Percentiles rank a stretch among this genome's conserved stretches.
phyloP scores from a whole-genome alignment of 2,888 invertebrate species.

The Epistrophella euchroma region DNA sequence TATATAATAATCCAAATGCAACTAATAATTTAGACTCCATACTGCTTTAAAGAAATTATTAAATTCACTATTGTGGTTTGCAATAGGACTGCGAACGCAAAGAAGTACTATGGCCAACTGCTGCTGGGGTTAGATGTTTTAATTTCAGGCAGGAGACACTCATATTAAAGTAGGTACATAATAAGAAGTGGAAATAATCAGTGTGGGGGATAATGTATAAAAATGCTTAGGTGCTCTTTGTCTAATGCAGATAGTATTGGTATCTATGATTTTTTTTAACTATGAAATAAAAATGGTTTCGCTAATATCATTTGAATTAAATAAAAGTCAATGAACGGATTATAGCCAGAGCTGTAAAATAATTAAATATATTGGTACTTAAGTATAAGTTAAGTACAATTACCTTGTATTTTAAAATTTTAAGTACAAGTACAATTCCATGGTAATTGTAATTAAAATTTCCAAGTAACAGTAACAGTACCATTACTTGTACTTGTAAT shows the following conservation, averaged over 20 bases:
- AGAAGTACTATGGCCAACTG: conserved; percentile 60
- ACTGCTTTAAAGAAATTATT: neutral
- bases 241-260: conserved; percentile 1
- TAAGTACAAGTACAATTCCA: no score
- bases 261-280: neutral
- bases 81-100: conserved; percentile 43
- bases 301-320: neutral
- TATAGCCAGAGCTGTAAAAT: no score
- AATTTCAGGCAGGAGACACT: conserved; percentile 44
- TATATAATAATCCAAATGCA: conserved; percentile 45
- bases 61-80: conserved; percentile 12
- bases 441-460: no score
- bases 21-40: conserved; percentile 49
- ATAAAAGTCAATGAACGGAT: neutral
- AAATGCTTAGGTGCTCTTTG: neutral
- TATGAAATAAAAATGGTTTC: conserved; percentile 1
- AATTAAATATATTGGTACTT: neutral
- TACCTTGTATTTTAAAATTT: no score
- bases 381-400: no score
- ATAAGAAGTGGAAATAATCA: conserved; percentile 52
- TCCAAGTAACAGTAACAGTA: no score
- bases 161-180: conserved; percentile 1
- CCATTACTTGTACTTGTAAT: no score
- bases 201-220: conserved; percentile 39
- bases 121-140: conserved; percentile 37